A percentile compares a stretch with the other conserved stretches of the same genome.
Evolutionary conservation across 1,140 invertebrate species (phyloP).

Genomic region (Lordiphosa mommai): DNA sequence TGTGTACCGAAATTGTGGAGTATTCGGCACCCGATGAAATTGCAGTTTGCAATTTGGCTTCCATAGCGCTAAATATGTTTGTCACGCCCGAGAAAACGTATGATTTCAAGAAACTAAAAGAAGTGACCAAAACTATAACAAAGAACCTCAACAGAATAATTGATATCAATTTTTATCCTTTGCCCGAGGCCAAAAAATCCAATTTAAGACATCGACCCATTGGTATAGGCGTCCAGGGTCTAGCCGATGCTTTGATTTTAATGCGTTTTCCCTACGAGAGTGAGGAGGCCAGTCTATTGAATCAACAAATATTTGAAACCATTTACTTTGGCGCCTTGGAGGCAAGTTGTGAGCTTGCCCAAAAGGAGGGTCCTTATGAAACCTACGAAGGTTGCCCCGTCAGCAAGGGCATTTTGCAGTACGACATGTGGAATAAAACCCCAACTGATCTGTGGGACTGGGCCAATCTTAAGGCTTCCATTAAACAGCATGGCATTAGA

Average conservation of each 20-base stretch:
- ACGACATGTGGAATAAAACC: slow-evolving; percentile 97
- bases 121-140: slow-evolving; percentile 93
- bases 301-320: slow-evolving; percentile 98
- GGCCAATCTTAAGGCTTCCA: slow-evolving; percentile 90
- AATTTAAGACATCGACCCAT: slow-evolving; percentile 97
- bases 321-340: slow-evolving; percentile 98
- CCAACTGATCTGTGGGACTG: slow-evolving; percentile 96
- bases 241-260: slow-evolving; percentile 97
- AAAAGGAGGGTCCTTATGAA: slow-evolving; percentile 92
- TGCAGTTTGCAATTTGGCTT: slow-evolving; percentile 99
- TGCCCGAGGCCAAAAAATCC: slow-evolving; percentile 92
- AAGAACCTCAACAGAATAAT: slow-evolving; percentile 98
- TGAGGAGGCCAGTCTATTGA: slow-evolving; percentile 91
- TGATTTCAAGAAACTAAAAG: slow-evolving; percentile 94
- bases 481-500: slow-evolving; percentile 93
- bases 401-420: slow-evolving; percentile 97
- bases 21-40: slow-evolving; percentile 96
- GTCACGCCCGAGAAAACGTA: slow-evolving; percentile 89
- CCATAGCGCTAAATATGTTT: slow-evolving; percentile 98
- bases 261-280: slow-evolving; percentile 97
- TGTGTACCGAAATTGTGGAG: slow-evolving; percentile 99
- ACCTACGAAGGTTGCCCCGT: slow-evolving; percentile 95
- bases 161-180: slow-evolving; percentile 97
- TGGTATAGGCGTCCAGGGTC: slow-evolving; percentile 96
- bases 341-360: slow-evolving; percentile 96